A percentile compares a stretch with the other conserved stretches of the same genome.
Conservation (phyloP, 2,113 vertebrate species). For the Rhinoderma darwinii region DNA sequence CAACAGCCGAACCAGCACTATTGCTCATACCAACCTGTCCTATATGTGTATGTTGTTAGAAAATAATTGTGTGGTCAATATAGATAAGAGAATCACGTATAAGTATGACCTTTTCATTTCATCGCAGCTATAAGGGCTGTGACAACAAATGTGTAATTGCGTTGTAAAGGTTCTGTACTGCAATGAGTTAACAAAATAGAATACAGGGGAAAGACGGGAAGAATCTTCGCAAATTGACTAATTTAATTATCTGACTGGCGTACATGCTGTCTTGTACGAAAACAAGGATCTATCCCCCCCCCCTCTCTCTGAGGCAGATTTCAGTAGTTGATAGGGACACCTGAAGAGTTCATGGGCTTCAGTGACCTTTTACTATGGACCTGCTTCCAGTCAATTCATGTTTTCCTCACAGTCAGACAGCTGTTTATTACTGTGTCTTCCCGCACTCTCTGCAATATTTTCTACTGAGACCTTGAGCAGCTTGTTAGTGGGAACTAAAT, state of each 20-base stretch:
- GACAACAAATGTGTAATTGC: neutral
- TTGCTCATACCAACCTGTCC: too few relatives aligned
- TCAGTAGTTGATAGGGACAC: slow-evolving; percentile 83
- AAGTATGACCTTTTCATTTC: neutral
- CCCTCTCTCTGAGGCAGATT: slow-evolving; percentile 72
- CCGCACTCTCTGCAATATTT: slow-evolving; percentile 86
- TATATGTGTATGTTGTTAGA: neutral
- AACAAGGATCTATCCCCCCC: slow-evolving; percentile 70
- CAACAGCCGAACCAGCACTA: too few relatives aligned
- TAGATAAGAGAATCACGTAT: neutral
- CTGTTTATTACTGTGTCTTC: slow-evolving; percentile 97
- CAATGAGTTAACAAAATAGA: slow-evolving; percentile 49
- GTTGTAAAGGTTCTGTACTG: neutral
- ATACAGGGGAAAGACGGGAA: slow-evolving; percentile 60
- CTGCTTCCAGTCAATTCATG: slow-evolving; percentile 94
- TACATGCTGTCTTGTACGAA: slow-evolving; percentile 68
- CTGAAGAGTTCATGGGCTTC: slow-evolving; percentile 83
- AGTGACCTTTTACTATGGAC: slow-evolving; percentile 86
- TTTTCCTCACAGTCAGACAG: slow-evolving; percentile 98
- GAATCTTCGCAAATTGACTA: slow-evolving; percentile 73
- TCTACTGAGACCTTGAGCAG: slow-evolving; percentile 96
- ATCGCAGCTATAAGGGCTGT: neutral
- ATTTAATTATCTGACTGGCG: slow-evolving; percentile 75
- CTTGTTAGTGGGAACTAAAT: slow-evolving; percentile 99
- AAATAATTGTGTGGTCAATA: neutral